Evolutionary conservation across 2,113 vertebrate species (phyloP).

Genomic region (Pterocles burchelli): DNA sequence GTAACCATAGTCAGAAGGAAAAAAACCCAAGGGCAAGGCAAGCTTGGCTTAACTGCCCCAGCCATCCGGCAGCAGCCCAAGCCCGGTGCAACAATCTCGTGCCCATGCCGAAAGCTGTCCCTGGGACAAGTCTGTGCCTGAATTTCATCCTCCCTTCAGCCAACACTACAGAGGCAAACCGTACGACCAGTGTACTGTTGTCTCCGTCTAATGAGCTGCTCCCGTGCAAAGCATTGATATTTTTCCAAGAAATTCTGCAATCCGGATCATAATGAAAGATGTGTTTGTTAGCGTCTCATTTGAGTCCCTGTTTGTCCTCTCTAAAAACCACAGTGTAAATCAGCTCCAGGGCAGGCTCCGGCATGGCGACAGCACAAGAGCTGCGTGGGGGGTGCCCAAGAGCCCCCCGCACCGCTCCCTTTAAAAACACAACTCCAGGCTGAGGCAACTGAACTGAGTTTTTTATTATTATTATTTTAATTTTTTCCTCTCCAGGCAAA

Average conservation of each 20-base stretch:
- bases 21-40: not conserved
- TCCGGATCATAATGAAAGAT: not conserved
- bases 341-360: not conserved
- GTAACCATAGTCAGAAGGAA: not conserved
- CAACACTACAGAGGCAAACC: fast-evolving
- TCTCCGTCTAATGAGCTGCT: fast-evolving
- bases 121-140: not conserved
- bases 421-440: not conserved
- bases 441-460: not conserved
- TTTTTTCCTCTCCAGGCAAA: not conserved
- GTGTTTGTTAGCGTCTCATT: not conserved
- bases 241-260: not conserved
- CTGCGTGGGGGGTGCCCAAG: not conserved
- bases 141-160: not conserved
- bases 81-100: not conserved
- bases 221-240: fast-evolving
- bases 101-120: not conserved
- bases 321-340: not conserved
- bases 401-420: not conserved
- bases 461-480: not conserved
- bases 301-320: not conserved
- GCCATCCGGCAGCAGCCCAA: not conserved
- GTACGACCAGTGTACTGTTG: fast-evolving
- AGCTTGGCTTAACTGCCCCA: not conserved
- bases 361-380: not conserved